These are phyloP conservation scores for Ophioninae sp. DNA, from an alignment of 2,888 invertebrate species.

Conservation along the genomic window DNA sequence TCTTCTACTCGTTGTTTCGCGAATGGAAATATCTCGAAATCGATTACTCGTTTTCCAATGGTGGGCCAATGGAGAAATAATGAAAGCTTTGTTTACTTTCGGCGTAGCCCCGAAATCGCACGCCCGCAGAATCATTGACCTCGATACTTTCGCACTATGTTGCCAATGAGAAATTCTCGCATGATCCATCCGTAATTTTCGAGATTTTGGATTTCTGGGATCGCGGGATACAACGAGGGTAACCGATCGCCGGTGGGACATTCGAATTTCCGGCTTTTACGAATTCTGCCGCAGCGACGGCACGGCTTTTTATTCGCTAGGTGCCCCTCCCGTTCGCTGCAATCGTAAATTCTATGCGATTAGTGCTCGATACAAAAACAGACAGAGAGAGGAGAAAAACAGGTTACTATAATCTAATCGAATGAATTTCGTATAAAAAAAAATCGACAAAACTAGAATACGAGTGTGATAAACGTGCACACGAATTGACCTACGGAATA, in stretches of 20 bases:
- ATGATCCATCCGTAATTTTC: conserved; percentile 65
- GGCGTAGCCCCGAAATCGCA: background rate
- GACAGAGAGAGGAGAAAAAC: no score
- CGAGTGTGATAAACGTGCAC: no score
- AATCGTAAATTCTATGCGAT: conserved; percentile 17
- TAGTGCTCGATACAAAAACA: no score
- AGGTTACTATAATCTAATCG: no score
- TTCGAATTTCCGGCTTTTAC: conserved; percentile 53
- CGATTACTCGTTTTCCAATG: background rate
- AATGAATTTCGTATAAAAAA: no score
- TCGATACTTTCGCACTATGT: conserved; percentile 65
- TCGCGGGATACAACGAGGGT: conserved; percentile 14
- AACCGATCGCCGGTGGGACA: conserved; percentile 58
- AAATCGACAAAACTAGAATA: no score
- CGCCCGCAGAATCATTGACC: conserved; percentile 13
- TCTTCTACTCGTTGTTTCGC: background rate
- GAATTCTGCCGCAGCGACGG: conserved; percentile 69
- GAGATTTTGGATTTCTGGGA: conserved; percentile 47
- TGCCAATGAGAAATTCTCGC: conserved; percentile 69
- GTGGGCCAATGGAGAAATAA: background rate
- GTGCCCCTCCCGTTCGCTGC: conserved; percentile 43
- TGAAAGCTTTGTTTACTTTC: background rate
- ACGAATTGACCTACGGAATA: no score
- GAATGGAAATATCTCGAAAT: background rate
- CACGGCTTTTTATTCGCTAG: conserved; percentile 65